Evolutionary conservation across 2,113 vertebrate genomes (phyloP).

Genomic region (Sebastes schlegelii): DNA sequence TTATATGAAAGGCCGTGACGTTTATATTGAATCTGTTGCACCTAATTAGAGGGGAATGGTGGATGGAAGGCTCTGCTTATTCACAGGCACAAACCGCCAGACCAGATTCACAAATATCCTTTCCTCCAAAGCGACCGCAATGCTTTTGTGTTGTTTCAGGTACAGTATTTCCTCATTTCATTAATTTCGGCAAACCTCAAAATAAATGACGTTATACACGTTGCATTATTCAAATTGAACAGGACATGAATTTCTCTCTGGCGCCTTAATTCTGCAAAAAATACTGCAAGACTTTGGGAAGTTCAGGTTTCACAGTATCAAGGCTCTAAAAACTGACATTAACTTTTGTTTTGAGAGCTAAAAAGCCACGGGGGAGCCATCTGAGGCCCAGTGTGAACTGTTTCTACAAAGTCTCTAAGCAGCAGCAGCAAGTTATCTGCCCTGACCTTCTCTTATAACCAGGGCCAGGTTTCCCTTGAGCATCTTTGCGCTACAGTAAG

Average conservation of each 20-base stretch:
- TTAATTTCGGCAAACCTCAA: conserved; percentile 54
- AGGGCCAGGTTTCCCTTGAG: conserved; percentile 49
- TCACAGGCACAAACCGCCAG: conserved; percentile 61
- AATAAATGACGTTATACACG: conserved; percentile 19
- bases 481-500: conserved; percentile 10
- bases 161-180: conserved; percentile 50
- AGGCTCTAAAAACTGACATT: conserved; percentile 32
- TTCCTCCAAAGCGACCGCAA: conserved; percentile 30
- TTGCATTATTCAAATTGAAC: conserved; percentile 39
- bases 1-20: conserved; percentile 75
- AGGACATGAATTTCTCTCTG: conserved; percentile 10
- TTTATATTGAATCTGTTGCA: conserved; percentile 81
- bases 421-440: conserved; percentile 54
- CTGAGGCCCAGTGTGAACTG: conserved; percentile 47
- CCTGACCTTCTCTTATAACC: conserved; percentile 59
- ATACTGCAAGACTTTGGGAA: not conserved
- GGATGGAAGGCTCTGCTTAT: conserved; percentile 67
- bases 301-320: conserved; percentile 44
- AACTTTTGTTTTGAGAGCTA: conserved; percentile 58
- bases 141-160: conserved; percentile 66
- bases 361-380: conserved; percentile 59
- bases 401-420: conserved; percentile 44
- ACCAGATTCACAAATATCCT: conserved; percentile 56
- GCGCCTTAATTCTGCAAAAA: not conserved
- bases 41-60: conserved; percentile 77